Conservation (phyloP, 2,888 invertebrate species). For the Xanthia icteritia region DNA sequence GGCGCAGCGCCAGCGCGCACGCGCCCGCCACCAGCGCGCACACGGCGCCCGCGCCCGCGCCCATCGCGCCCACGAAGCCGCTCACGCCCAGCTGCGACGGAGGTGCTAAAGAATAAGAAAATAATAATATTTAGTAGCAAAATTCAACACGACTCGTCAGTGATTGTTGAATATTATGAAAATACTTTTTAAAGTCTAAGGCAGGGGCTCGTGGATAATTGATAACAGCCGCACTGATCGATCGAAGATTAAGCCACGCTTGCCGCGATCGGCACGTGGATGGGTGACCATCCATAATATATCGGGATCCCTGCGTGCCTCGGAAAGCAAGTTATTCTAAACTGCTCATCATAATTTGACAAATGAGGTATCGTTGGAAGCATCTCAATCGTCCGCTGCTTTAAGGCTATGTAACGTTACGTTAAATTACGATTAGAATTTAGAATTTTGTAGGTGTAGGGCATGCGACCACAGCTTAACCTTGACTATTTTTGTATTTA, state of each 20-base stretch:
- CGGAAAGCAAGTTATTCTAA: not conserved
- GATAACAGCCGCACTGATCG: not conserved
- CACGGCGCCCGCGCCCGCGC: slow-evolving; percentile 77
- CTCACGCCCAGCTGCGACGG: slow-evolving; percentile 81
- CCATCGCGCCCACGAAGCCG: slow-evolving; percentile 79
- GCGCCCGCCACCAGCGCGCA: slow-evolving; percentile 80
- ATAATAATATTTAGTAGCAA: not conserved
- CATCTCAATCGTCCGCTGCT: no score
- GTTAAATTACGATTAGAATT: no score
- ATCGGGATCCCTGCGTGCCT: not conserved
- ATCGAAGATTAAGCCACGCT: not conserved
- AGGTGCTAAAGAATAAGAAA: slow-evolving; percentile 73
- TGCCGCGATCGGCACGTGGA: not conserved
- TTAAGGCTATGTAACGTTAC: no score
- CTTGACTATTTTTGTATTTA: no score
- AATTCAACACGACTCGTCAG: not conserved
- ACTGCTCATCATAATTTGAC: no score
- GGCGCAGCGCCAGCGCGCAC: slow-evolving; percentile 77
- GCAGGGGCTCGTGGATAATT: not conserved
- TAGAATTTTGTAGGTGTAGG: no score
- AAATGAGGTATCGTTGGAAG: no score
- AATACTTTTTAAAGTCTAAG: not conserved
- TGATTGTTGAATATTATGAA: not conserved
- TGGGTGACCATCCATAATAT: not conserved
- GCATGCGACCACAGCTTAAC: no score